Percentiles rank a stretch among this genome's conserved stretches.
These are phyloP conservation scores for Coregonus ussuriensis DNA, from an alignment of 2,797 vertebrate genomes.

Conservation along the genomic window DNA sequence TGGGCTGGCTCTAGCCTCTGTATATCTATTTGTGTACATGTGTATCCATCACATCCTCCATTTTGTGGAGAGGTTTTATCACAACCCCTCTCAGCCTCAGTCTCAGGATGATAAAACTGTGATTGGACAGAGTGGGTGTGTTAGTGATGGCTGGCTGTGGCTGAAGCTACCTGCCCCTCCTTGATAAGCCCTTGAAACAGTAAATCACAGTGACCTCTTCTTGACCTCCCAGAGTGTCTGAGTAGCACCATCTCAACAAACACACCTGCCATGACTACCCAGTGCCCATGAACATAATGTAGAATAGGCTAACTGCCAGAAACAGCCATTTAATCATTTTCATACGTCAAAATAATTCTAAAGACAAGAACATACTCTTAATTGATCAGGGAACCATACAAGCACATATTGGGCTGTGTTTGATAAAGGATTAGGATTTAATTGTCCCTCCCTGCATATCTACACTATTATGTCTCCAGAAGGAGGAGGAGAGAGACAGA, in stretches of 20 bases:
- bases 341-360: too few relatives aligned
- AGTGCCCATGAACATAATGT: too few relatives aligned
- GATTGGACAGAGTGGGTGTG: not conserved
- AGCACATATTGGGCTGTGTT: not conserved
- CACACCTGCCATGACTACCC: too few relatives aligned
- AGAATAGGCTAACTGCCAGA: too few relatives aligned
- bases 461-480: slow-evolving; percentile 20
- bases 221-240: slow-evolving; percentile 32
- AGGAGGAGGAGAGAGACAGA: slow-evolving; percentile 42
- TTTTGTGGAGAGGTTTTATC: not conserved
- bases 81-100: not conserved
- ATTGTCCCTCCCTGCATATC: not conserved
- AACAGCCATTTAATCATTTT: not conserved
- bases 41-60: not conserved
- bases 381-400: not conserved
- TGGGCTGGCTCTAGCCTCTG: not conserved
- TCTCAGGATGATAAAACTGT: not conserved
- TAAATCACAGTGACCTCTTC: slow-evolving; percentile 49
- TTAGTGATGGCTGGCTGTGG: not conserved
- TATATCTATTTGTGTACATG: not conserved
- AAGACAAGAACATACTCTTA: too few relatives aligned
- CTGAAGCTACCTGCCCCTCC: slow-evolving; percentile 6
- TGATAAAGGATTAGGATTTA: not conserved
- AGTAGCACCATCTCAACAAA: too few relatives aligned
- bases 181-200: slow-evolving; percentile 23